A percentile compares a stretch with the other conserved stretches of the same genome.
These are phyloP conservation scores for Tadarida brasiliensis DNA, from an alignment of 2,797 vertebrate species.

Conservation along the genomic window DNA sequence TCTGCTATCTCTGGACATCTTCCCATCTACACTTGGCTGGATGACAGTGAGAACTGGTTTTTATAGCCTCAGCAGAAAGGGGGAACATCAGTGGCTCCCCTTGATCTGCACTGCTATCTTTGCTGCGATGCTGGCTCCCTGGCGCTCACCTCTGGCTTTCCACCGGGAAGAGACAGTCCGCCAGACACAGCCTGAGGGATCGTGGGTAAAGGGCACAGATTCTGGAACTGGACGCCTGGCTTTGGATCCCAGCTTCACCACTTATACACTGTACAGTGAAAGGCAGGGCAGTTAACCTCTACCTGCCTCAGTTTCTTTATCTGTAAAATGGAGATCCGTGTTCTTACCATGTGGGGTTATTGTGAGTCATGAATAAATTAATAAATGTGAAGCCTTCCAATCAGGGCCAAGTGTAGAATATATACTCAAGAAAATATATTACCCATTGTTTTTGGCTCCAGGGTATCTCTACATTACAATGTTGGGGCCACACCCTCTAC, in stretches of 20 bases:
- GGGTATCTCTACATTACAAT: not conserved
- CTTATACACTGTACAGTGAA: accelerated
- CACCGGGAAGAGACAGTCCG: not conserved
- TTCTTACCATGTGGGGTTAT: not conserved
- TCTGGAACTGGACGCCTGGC: not conserved
- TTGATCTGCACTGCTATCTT: not conserved
- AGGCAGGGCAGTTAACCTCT: not conserved
- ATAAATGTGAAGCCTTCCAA: not conserved
- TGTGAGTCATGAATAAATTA: not conserved
- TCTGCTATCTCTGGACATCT: not conserved
- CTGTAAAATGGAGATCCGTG: not conserved
- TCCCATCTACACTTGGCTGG: not conserved
- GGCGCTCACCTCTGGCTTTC: not conserved
- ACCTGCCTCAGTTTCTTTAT: not conserved
- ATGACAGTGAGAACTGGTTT: not conserved
- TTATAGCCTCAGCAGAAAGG: not conserved
- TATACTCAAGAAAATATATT: not conserved
- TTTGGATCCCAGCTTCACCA: not conserved
- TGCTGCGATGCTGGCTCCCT: not conserved
- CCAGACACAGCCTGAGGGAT: not conserved
- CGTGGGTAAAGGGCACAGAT: not conserved
- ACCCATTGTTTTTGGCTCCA: not conserved
- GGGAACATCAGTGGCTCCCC: not conserved
- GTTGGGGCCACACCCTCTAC: not conserved
- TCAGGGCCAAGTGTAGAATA: not conserved